phyloP scores from a whole-genome alignment of 2,888 invertebrate genomes.

The Hanleya hanleyi region DNA sequence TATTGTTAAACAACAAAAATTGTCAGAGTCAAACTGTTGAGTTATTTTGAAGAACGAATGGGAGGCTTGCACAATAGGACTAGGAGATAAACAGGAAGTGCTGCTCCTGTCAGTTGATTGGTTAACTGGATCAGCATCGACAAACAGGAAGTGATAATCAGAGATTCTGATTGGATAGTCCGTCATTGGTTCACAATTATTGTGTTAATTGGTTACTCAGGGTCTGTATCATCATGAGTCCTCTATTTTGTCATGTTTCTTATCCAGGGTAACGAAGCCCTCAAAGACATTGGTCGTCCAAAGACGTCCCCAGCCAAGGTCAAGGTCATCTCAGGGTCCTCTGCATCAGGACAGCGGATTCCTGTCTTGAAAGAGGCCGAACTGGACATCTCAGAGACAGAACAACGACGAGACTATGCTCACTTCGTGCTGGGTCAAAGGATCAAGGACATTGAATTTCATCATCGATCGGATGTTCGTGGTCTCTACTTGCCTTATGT shows the following conservation, averaged over 20 bases:
- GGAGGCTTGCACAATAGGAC: too few relatives aligned
- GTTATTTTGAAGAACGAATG: too few relatives aligned
- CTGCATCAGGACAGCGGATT: slow-evolving; percentile 48
- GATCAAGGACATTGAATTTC: slow-evolving; percentile 49
- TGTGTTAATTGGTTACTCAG: too few relatives aligned
- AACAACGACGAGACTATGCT: slow-evolving; percentile 65
- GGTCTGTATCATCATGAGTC: too few relatives aligned
- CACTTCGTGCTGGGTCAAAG: slow-evolving; percentile 61
- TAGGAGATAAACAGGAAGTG: too few relatives aligned
- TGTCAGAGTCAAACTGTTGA: too few relatives aligned
- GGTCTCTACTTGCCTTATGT: slow-evolving; percentile 65
- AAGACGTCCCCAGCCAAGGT: slow-evolving; percentile 50
- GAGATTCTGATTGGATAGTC: too few relatives aligned
- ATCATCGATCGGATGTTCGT: slow-evolving; percentile 54
- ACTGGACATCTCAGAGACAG: slow-evolving; percentile 49
- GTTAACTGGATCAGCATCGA: too few relatives aligned
- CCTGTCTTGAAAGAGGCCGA: slow-evolving; percentile 47
- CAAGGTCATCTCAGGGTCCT: slow-evolving; percentile 58
- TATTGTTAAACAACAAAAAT: too few relatives aligned
- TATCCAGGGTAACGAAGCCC: slow-evolving; percentile 56
- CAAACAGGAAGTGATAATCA: too few relatives aligned
- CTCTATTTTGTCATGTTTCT: neutral
- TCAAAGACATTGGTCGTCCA: slow-evolving; percentile 51
- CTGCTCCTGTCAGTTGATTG: too few relatives aligned
- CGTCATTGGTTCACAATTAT: too few relatives aligned